Base-by-base conservation (phyloP, 2,113 vertebrate genomes). In the Eublepharis macularius region DNA sequence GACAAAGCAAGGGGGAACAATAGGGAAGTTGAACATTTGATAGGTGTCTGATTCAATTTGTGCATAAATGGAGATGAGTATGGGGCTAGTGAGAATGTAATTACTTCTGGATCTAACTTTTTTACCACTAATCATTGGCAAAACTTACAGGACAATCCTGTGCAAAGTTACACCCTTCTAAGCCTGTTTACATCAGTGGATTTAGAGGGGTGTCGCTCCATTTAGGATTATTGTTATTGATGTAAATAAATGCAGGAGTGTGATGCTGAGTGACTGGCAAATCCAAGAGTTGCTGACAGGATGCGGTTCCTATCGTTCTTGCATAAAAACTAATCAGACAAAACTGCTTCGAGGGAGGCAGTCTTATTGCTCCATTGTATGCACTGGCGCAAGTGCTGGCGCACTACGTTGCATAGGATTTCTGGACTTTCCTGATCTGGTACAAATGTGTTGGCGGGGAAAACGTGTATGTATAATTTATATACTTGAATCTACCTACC, bases 401-500 rank as follows among this genome's bases (percentile, higher is more conserved):
- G 83, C 84, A 41, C 63, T 74, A 87, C 80, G 70, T 86, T 91
- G 88, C 92, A 92, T 90, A 81, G 91, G 92, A 92, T 94, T 96
- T 94, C 90, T 81, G 93, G 92, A 92, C 94, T 89, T 94, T 93
- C 88, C 76, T 91, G 54, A 93, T 94, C 93, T 91, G 90, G 91
- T 93, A 91, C 90, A 93, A 70, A 85, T 92, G 88, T 94, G 89
- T 94, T 93, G 92, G 75, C 65, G 51, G 83, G 85, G 89, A 91
- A 88, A 36, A 41, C 79, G 65, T 29, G 79, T 81, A 34, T 93
- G 85, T 82, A 17, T 94, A 75, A 96, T 90, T 95, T 90, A 95
- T 95, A 97, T 97, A 97, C 97, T 97, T 97, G 97, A 97, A 97
- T 95, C 92, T 96, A 91, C 93, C 93, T 95, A 93, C 92, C 94